These are phyloP conservation scores for Psilanteris sp. DNA, from an alignment of 1,140 invertebrate species.

Conservation along the genomic window DNA sequence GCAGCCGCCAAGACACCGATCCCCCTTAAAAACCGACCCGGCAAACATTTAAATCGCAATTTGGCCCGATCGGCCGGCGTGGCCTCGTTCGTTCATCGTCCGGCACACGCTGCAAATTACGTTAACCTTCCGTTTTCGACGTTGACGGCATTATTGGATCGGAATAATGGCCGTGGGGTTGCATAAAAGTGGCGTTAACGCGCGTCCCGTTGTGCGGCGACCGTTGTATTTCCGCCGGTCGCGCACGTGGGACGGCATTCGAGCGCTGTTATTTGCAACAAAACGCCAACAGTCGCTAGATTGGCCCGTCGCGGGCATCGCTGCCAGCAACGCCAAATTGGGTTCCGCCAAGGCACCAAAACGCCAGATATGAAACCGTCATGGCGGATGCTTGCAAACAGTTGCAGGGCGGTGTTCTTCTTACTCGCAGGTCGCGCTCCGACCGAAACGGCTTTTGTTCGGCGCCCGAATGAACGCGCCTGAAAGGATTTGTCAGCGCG, in stretches of 20 bases:
- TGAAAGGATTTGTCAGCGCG: constrained; percentile 69
- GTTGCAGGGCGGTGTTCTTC: constrained; percentile 75
- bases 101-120: constrained; percentile 27
- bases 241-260: constrained; percentile 53
- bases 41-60: no score
- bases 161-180: constrained; percentile 36
- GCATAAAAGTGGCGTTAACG: constrained; percentile 53
- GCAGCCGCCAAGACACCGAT: no score
- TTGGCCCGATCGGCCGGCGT: no score
- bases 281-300: constrained; percentile 74
- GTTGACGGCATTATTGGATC: constrained; percentile 37
- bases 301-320: constrained; percentile 36
- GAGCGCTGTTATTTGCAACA: constrained; percentile 74
- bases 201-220: constrained; percentile 46
- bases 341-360: constrained; percentile 75
- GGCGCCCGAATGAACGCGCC: constrained; percentile 58
- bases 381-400: constrained; percentile 80
- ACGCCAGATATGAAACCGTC: constrained; percentile 77
- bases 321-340: constrained; percentile 61
- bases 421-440: constrained; percentile 50
- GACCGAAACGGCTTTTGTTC: constrained; percentile 70
- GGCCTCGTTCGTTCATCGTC: no score
- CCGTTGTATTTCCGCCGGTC: constrained; percentile 66
- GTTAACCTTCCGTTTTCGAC: constrained; percentile 44
- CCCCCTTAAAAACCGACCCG: no score